phyloP scores from a whole-genome alignment of 2,797 vertebrate genomes.

The Microctenopoma steveboyesi region DNA sequence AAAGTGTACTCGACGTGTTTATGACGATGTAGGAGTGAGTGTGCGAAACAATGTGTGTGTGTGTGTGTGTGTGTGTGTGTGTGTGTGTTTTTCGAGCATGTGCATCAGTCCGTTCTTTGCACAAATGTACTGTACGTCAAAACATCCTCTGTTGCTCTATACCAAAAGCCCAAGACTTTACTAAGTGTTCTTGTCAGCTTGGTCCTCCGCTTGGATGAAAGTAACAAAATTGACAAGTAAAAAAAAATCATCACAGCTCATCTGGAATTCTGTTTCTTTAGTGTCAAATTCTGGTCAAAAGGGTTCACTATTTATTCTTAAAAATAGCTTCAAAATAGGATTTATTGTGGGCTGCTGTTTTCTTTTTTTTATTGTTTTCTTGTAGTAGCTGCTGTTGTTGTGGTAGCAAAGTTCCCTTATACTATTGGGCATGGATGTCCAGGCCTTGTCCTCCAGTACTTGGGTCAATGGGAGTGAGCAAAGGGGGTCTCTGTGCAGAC shows the following conservation, averaged over 20 bases:
- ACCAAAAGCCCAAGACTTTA: conserved; percentile 96
- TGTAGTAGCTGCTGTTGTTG: conserved; percentile 77
- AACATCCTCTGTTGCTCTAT: conserved; percentile 85
- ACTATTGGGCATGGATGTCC: conserved; percentile 94
- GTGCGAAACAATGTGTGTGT: conserved; percentile 45
- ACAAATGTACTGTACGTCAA: conserved; percentile 67
- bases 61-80: too few species aligned
- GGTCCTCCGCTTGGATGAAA: conserved; percentile 91
- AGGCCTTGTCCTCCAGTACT: conserved; percentile 92
- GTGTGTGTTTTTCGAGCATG: conserved; percentile 17
- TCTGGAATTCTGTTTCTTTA: conserved; percentile 94
- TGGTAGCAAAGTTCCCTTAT: conserved; percentile 93
- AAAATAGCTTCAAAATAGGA: conserved; percentile 94
- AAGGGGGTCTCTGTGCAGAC: conserved; percentile 93
- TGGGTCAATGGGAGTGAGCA: conserved; percentile 91
- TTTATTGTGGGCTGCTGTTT: conserved; percentile 72
- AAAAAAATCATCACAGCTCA: conserved; percentile 92
- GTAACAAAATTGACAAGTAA: conserved; percentile 93
- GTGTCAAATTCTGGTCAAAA: conserved; percentile 97
- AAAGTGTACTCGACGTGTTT: conserved; percentile 71
- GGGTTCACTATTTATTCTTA: conserved; percentile 82
- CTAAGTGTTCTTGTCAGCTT: conserved; percentile 93
- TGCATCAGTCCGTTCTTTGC: conserved; percentile 66
- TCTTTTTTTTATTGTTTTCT: conserved; percentile 60
- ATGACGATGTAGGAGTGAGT: conserved; percentile 52